Percentiles rank a stretch among this genome's conserved stretches.
phyloP scores from a whole-genome alignment of 2,888 invertebrate species.

The Drosophila siamana region DNA sequence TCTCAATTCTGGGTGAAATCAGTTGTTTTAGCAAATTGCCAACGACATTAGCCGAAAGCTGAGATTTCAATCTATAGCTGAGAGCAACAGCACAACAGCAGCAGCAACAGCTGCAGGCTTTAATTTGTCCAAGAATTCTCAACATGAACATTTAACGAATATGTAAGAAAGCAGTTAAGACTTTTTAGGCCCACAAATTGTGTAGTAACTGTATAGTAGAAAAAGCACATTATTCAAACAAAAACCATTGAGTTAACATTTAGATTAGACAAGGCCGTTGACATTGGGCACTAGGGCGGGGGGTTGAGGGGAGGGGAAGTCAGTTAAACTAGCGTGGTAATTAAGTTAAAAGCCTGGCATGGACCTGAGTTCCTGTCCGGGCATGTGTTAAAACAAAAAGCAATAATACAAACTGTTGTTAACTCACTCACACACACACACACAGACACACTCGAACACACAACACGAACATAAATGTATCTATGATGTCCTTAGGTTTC shows the following conservation, averaged over 20 bases:
- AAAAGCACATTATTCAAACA: slow-evolving; percentile 39
- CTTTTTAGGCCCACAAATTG: slow-evolving; percentile 51
- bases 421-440: slow-evolving; percentile 35
- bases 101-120: slow-evolving; percentile 26
- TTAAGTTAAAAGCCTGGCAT: slow-evolving; percentile 57
- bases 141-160: slow-evolving; percentile 13
- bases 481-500: slow-evolving; percentile 62
- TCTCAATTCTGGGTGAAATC: slow-evolving; percentile 12
- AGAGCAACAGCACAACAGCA: too few relatives aligned
- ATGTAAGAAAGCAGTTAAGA: slow-evolving; percentile 51
- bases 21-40: slow-evolving; percentile 6
- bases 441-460: slow-evolving; percentile 17
- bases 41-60: slow-evolving; percentile 26
- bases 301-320: neutral
- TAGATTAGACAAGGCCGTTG: slow-evolving; percentile 41
- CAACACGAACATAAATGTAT: slow-evolving; percentile 22
- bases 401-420: slow-evolving; percentile 66
- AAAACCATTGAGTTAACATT: slow-evolving; percentile 72
- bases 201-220: slow-evolving; percentile 45
- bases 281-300: too few relatives aligned
- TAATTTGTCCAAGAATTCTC: neutral
- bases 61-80: slow-evolving; percentile 16
- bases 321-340: slow-evolving; percentile 62
- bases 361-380: slow-evolving; percentile 22
- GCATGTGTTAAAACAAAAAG: slow-evolving; percentile 63